Evolutionary conservation across 2,113 vertebrate species (phyloP), one percentile per base, ranked within the genome.

Genomic region (Macquaria australasica): DNA sequence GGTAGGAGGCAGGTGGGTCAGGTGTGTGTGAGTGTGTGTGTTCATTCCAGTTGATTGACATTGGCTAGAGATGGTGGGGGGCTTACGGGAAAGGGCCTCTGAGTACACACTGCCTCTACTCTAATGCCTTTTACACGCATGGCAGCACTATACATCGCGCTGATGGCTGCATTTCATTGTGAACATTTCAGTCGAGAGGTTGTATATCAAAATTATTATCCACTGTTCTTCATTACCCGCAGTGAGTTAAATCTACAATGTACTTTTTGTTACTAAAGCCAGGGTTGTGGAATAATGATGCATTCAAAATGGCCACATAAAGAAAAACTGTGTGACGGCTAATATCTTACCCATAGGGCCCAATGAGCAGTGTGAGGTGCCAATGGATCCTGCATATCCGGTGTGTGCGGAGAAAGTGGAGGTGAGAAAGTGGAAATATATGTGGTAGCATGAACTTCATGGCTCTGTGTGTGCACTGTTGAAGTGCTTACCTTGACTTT

Each of bases 351-450:
- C 79, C 55, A 41, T 8, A 93, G 94, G 89, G 66, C 78, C 80
- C 34, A 72, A 5, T 21, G 89, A 92, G 84, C 77, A 51, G 67
- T 95, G 95, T 82, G 84, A 89, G 34, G 91, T 95, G 63, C 94
- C 95, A 58, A 31, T 78, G 59, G 90, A 95, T 85, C 80, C 87
- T 28, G 80, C 74, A 6, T 95, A 92, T 88, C 94, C 94, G 53
- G n/a, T 88, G 28, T 95, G 95, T 89, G 91, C 84, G 1, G 93
- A 94, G 73, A 95, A 95, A 84, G 94, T 94, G 41, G 90, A 94
- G 94, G 95, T 95, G 84, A 92, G 91, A 77, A 77, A 71, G 37
- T 73, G 71, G 43, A 58, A 83, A 81, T 75, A 60, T 64, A 59
- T 67, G 37, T 64, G 37, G 73, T 56, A 41, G 69, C 21, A 66